phyloP scores from a whole-genome alignment of 2,797 vertebrate genomes.

The Mionectes olivaceus region DNA sequence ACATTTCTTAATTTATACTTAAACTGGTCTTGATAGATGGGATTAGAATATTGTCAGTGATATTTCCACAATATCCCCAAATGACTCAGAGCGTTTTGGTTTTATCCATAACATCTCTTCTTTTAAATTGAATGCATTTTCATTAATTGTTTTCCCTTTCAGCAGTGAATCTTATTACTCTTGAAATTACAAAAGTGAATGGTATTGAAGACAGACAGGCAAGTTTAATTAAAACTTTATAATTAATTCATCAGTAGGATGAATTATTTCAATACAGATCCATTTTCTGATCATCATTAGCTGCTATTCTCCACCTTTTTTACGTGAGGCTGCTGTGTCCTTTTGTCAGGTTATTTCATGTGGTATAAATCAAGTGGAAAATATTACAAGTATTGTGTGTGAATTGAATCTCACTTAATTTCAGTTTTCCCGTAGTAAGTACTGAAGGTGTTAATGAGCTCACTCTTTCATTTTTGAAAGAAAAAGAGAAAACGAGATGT shows the following conservation, averaged over 20 bases:
- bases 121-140: background rate
- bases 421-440: background rate
- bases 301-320: background rate
- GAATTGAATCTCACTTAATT: background rate
- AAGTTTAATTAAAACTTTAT: background rate
- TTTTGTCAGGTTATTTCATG: background rate
- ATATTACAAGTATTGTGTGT: background rate
- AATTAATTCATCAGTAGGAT: background rate
- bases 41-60: background rate
- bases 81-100: background rate
- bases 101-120: background rate
- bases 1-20: background rate
- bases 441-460: conserved; percentile 7
- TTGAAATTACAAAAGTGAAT: background rate
- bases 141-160: background rate
- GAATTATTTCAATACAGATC: background rate
- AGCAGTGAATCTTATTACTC: background rate
- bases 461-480: background rate
- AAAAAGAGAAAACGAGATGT: background rate
- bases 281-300: background rate
- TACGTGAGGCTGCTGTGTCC: background rate
- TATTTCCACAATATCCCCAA: background rate
- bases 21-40: background rate
- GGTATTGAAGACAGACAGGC: background rate
- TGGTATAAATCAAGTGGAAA: background rate